Conservation (phyloP, 2,888 invertebrate species). For the Acronicta alni region DNA sequence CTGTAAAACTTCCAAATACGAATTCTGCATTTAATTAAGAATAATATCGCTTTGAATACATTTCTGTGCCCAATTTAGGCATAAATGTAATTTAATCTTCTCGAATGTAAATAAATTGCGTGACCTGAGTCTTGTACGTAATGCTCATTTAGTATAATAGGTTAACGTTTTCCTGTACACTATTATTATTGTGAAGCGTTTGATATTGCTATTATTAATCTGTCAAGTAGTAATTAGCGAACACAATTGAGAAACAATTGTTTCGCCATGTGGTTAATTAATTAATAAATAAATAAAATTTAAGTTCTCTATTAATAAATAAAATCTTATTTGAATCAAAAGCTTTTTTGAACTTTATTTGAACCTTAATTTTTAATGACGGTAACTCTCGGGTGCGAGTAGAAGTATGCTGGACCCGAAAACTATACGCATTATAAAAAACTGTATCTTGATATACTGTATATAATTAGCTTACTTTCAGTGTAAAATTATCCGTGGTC, state of each 20-base stretch:
- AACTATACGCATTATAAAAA: too few relatives aligned
- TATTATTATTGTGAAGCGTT: constrained; percentile 3
- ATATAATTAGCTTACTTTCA: too few relatives aligned
- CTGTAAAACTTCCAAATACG: constrained; percentile 18
- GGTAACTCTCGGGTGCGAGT: too few relatives aligned
- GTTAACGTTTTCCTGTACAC: constrained; percentile 12
- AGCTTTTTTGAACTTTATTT: too few relatives aligned
- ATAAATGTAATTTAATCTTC: constrained; percentile 16
- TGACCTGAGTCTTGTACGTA: constrained; percentile 6
- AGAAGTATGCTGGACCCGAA: too few relatives aligned
- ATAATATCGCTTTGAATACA: constrained; percentile 19
- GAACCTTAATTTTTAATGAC: too few relatives aligned
- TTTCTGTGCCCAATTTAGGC: constrained; percentile 27
- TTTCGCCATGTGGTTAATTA: too few relatives aligned
- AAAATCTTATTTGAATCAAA: too few relatives aligned
- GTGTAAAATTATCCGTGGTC: too few relatives aligned
- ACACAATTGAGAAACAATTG: background rate
- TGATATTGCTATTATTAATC: background rate
- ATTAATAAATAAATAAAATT: too few relatives aligned
- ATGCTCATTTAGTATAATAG: constrained; percentile 26
- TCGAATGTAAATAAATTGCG: constrained; percentile 20
- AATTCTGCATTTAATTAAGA: constrained; percentile 7
- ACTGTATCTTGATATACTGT: too few relatives aligned
- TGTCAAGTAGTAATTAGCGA: background rate
- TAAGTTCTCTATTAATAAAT: too few relatives aligned